These are phyloP conservation scores for Blastobasis adustella DNA, from an alignment of 2,888 invertebrate genomes.

Conservation along the genomic window DNA sequence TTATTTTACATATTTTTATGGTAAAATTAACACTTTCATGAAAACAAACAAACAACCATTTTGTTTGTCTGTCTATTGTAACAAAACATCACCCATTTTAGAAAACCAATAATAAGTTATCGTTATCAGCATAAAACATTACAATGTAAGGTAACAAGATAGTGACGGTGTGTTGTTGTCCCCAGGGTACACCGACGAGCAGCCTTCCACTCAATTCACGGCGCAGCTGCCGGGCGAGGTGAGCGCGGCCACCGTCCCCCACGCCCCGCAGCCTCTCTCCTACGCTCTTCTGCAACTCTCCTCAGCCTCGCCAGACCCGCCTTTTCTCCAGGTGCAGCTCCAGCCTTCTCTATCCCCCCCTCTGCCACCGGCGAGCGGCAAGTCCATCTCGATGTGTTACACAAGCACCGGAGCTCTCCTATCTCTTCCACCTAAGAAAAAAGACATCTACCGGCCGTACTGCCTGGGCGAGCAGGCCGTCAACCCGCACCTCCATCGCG, in stretches of 20 bases:
- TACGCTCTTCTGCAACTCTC: conserved; percentile 68
- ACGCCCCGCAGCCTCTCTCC: conserved; percentile 51
- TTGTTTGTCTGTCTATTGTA: background rate
- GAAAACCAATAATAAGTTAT: background rate
- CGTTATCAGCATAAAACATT: background rate
- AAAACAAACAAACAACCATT: too few relatives aligned
- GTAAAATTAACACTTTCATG: too few relatives aligned
- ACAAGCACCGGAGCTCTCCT: conserved; percentile 89
- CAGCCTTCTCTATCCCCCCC: conserved; percentile 68
- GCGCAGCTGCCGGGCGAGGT: conserved; percentile 83
- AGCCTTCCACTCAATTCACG: conserved; percentile 84
- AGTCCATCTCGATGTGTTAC: conserved; percentile 88
- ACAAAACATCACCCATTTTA: background rate
- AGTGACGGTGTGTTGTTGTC: background rate
- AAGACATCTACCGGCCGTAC: conserved; percentile 93
- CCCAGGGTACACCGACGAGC: conserved; percentile 85
- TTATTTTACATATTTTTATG: too few relatives aligned
- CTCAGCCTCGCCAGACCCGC: conserved; percentile 52
- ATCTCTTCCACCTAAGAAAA: conserved; percentile 91
- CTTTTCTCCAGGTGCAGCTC: conserved; percentile 63
- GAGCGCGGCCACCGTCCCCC: conserved; percentile 74
- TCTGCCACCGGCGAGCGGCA: conserved; percentile 75
- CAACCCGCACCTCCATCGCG: conserved; percentile 62
- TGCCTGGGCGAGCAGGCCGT: conserved; percentile 81
- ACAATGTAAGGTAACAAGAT: background rate